phyloP scores from a whole-genome alignment of 1,140 invertebrate species.

The Paracyclopina nana region DNA sequence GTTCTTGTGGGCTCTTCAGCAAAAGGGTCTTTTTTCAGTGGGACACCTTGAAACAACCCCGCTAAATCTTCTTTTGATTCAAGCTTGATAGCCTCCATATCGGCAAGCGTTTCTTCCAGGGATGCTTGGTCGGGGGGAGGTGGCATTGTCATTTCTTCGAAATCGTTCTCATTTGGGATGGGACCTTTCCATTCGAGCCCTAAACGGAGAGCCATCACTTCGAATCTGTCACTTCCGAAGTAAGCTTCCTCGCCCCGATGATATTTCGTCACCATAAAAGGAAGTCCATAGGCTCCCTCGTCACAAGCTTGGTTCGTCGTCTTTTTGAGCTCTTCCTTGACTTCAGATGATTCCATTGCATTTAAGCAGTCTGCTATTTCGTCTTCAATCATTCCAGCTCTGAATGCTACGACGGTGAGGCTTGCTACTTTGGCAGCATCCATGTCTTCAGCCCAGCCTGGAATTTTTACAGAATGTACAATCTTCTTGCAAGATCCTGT shows the following conservation, averaged over 20 bases:
- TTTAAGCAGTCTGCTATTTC: background rate
- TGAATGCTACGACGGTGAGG: background rate
- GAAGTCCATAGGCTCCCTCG: background rate
- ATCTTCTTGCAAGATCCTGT: no score
- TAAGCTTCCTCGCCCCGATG: background rate
- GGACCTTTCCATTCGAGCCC: background rate
- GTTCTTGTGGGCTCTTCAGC: no score
- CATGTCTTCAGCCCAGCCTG: background rate
- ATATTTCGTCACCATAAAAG: background rate
- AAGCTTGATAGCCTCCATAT: no score
- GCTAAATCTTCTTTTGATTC: no score
- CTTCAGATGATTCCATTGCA: background rate
- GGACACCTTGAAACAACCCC: no score
- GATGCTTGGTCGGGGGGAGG: no score
- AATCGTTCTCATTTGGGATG: background rate
- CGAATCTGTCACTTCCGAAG: constrained; percentile 1
- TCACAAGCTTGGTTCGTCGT: background rate
- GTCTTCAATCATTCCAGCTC: background rate
- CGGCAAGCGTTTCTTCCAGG: no score
- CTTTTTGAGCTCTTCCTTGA: background rate
- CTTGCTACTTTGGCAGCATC: background rate
- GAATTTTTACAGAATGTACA: no score
- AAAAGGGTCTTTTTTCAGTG: no score
- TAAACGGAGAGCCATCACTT: background rate
- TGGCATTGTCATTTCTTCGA: background rate